Evolutionary conservation across 2,888 invertebrate genomes (phyloP).

Genomic region (Diadegma fenestrale): DNA sequence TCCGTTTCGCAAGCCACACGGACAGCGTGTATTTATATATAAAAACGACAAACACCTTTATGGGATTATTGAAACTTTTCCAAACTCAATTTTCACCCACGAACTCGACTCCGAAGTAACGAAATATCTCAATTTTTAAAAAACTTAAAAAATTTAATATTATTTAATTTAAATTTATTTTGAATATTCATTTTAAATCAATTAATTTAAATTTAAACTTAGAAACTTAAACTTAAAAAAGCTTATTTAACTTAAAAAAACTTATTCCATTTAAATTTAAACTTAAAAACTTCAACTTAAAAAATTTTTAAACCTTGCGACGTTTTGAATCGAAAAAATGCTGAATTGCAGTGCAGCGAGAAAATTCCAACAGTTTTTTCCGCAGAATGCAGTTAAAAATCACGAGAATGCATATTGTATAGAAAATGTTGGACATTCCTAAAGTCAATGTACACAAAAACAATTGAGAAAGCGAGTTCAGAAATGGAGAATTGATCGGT

Average conservation of each 20-base stretch:
- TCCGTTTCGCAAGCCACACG: conserved; percentile 42
- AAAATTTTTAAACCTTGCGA: no score
- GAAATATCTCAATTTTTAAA: neutral
- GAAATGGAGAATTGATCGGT: neutral
- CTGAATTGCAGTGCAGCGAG: no score
- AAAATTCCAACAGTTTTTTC: no score
- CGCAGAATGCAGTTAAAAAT: neutral
- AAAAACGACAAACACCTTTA: conserved; percentile 1
- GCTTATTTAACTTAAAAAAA: no score
- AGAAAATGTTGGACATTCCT: neutral
- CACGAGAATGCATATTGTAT: neutral
- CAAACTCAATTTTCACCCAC: conserved; percentile 1
- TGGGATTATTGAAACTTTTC: conserved; percentile 12
- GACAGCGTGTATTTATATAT: neutral
- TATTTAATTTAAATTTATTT: no score
- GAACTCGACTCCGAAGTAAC: neutral
- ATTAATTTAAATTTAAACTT: no score
- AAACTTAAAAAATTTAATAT: no score
- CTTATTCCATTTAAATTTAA: no score
- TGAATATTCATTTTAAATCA: no score
- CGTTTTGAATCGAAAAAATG: no score
- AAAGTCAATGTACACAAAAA: neutral
- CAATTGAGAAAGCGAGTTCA: neutral
- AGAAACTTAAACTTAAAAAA: no score
- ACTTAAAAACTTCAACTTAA: no score